Conservation (phyloP, 2,888 invertebrate species). For the Synanthedon vespiformis region DNA sequence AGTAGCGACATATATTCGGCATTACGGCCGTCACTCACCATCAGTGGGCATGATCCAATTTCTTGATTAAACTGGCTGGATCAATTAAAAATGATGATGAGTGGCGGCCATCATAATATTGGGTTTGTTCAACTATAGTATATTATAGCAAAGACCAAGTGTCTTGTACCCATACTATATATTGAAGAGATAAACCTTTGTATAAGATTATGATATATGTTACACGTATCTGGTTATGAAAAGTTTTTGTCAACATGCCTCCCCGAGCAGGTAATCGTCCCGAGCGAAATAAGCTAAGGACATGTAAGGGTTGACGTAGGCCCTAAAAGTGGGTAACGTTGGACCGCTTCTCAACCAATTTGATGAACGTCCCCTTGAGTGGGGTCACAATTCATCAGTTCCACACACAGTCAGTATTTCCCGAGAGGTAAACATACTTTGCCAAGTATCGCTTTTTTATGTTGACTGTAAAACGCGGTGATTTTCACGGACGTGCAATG, state of each 20-base stretch:
- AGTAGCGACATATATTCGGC: too few species aligned
- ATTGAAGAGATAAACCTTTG: neutral
- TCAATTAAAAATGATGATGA: too few species aligned
- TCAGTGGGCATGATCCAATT: too few species aligned
- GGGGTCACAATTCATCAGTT: conserved; percentile 26
- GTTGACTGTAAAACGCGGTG: neutral
- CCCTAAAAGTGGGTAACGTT: conserved; percentile 13
- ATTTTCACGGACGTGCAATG: neutral
- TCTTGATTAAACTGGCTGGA: too few species aligned
- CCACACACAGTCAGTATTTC: conserved; percentile 14
- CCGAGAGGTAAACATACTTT: conserved; percentile 19
- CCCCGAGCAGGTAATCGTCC: conserved; percentile 11
- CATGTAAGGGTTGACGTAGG: conserved; percentile 16
- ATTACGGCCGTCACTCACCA: too few species aligned
- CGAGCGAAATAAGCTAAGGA: conserved; percentile 3
- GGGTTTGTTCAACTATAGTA: too few species aligned
- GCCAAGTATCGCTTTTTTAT: conserved; percentile 11
- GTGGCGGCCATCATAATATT: too few species aligned
- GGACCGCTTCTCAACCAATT: conserved; percentile 15
- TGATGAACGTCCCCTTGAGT: conserved; percentile 23
- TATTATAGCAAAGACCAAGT: too few species aligned
- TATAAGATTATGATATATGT: conserved; percentile 21
- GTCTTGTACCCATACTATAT: neutral
- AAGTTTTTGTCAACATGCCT: conserved; percentile 26
- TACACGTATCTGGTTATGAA: conserved; percentile 22